Evolutionary conservation across 1,140 invertebrate genomes (phyloP).

Genomic region (Oncopodura yosiiana): DNA sequence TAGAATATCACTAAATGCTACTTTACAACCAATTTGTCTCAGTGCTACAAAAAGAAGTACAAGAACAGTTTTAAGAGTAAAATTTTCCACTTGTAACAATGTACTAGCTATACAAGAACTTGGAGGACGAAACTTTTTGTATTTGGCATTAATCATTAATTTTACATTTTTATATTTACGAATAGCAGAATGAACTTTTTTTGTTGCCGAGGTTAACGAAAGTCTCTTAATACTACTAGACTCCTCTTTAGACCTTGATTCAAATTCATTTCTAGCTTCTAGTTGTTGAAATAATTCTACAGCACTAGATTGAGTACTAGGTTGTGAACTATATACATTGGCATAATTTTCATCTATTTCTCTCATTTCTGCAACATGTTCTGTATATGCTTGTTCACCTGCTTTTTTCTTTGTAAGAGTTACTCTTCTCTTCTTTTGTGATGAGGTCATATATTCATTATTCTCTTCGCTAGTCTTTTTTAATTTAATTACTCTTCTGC

Average conservation of each 20-base stretch:
- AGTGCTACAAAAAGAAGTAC: constrained; percentile 25
- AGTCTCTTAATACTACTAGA: no score
- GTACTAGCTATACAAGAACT: no score
- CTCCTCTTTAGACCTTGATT: no score
- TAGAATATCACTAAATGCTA: constrained; percentile 22
- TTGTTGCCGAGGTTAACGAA: not conserved
- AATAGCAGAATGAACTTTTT: not conserved
- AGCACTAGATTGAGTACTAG: no score
- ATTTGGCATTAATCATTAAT: not conserved
- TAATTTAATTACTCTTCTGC: no score
- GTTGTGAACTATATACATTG: not conserved
- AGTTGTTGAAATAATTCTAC: no score
- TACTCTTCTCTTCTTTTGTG: no score
- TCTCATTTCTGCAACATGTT: not conserved
- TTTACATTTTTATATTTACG: not conserved
- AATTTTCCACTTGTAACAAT: constrained; percentile 6
- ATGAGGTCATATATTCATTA: no score
- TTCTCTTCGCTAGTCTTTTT: no score
- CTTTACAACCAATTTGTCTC: constrained; percentile 25
- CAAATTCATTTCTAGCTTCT: no score
- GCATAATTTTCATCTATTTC: not conserved
- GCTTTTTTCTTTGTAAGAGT: no score
- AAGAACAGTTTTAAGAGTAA: constrained; percentile 5
- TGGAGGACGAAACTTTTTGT: no score
- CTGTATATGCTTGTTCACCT: not conserved